These are phyloP conservation scores for Smutsia temminckii DNA, from an alignment of 2,797 vertebrate genomes.

Conservation along the genomic window DNA sequence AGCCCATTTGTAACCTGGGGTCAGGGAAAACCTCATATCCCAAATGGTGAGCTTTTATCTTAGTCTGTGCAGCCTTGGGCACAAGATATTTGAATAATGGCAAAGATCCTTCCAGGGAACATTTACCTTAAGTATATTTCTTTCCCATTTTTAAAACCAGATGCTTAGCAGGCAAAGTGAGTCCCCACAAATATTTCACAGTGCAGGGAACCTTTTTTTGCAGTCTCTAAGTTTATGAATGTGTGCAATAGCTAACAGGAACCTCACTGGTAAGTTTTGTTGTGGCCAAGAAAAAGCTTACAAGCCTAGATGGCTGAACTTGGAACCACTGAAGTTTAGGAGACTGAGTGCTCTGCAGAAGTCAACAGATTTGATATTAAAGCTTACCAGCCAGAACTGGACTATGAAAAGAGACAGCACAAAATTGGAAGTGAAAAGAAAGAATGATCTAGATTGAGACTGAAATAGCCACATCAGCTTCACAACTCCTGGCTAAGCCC, in stretches of 20 bases:
- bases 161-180: constrained; percentile 43
- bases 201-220: not conserved
- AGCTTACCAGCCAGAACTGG: not conserved
- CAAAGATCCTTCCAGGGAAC: not conserved
- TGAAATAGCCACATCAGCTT: not conserved
- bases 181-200: constrained; percentile 52
- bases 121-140: constrained; percentile 60
- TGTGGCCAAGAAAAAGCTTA: not conserved
- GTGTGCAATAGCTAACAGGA: constrained; percentile 16
- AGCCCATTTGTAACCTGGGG: constrained; percentile 50
- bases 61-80: not conserved
- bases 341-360: not conserved
- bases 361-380: not conserved
- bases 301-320: not conserved
- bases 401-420: accelerated
- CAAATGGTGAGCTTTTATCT: constrained; percentile 54
- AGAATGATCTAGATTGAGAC: not conserved
- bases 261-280: not conserved
- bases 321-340: not conserved
- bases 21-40: constrained; percentile 54
- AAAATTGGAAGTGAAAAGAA: not conserved
- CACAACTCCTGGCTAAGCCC: not conserved
- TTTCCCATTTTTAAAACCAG: constrained; percentile 51
- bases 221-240: not conserved
- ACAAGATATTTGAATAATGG: constrained; percentile 42